Conservation (phyloP, 30 jellyfish, hydroid and myxozoan species). For the Turritopsis dohrnii region DNA sequence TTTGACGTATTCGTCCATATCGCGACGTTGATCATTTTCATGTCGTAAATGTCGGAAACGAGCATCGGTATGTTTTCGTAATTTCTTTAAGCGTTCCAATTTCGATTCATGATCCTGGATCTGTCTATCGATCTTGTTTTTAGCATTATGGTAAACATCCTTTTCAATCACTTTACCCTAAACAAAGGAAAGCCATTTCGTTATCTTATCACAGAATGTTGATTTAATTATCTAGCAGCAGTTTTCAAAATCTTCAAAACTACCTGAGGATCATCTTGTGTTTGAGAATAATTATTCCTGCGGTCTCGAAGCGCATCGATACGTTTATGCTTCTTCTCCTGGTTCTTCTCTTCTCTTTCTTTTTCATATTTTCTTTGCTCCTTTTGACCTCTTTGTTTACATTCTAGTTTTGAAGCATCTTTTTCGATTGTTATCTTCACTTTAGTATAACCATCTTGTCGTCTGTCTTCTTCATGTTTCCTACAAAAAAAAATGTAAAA, state of each 20-base stretch:
- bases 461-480: constrained; percentile 3
- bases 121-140: constrained; percentile 6
- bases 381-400: constrained; percentile 17
- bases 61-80: constrained; percentile 34
- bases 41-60: constrained; percentile 16
- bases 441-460: constrained; percentile 16
- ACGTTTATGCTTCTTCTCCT: constrained; percentile 1
- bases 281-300: background rate
- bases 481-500: background rate
- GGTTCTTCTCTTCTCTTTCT: constrained; percentile 14
- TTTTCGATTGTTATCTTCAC: constrained; percentile 30
- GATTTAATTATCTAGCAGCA: background rate
- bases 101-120: constrained; percentile 28
- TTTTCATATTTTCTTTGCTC: background rate
- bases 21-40: constrained; percentile 36
- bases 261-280: background rate
- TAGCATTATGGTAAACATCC: background rate
- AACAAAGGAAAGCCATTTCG: too few relatives aligned
- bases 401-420: background rate
- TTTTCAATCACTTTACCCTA: background rate
- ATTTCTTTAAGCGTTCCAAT: constrained; percentile 18
- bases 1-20: constrained; percentile 49
- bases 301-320: constrained; percentile 2
- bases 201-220: background rate
- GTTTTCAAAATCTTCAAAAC: background rate